Conservation (phyloP, 2,113 vertebrate genomes). For the Periophthalmus modestus region DNA sequence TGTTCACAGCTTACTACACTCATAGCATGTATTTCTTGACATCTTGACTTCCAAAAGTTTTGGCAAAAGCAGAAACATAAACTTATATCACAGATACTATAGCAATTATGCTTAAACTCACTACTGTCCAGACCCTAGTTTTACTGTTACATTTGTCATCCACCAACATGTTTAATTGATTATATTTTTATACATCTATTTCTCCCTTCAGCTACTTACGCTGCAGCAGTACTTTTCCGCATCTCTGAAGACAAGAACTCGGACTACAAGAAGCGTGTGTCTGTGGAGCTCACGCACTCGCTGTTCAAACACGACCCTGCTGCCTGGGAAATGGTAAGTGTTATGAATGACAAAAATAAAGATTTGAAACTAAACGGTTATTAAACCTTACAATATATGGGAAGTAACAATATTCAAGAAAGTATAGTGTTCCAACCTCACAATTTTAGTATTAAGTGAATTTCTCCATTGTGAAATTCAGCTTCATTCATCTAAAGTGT, state of each 20-base stretch:
- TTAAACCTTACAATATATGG: neutral
- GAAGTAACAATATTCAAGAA: neutral
- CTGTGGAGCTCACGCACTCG: slow-evolving; percentile 94
- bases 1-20: too few species aligned
- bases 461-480: too few species aligned
- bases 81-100: too few species aligned
- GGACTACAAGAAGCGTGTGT: slow-evolving; percentile 92
- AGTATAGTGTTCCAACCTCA: too few species aligned
- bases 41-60: too few species aligned
- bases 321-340: slow-evolving; percentile 92
- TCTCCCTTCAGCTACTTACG: slow-evolving; percentile 85
- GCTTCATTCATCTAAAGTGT: too few species aligned
- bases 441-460: too few species aligned
- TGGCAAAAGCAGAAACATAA: too few species aligned
- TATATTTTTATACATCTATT: neutral
- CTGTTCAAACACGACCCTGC: slow-evolving; percentile 91
- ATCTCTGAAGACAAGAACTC: slow-evolving; percentile 95
- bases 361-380: neutral
- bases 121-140: neutral
- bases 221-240: slow-evolving; percentile 92
- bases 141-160: neutral
- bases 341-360: neutral
- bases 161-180: neutral
- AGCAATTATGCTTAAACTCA: neutral
- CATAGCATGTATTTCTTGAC: too few species aligned